Base-by-base conservation (phyloP, 1,140 invertebrate genomes). In the Acromyrmex charruanus region DNA sequence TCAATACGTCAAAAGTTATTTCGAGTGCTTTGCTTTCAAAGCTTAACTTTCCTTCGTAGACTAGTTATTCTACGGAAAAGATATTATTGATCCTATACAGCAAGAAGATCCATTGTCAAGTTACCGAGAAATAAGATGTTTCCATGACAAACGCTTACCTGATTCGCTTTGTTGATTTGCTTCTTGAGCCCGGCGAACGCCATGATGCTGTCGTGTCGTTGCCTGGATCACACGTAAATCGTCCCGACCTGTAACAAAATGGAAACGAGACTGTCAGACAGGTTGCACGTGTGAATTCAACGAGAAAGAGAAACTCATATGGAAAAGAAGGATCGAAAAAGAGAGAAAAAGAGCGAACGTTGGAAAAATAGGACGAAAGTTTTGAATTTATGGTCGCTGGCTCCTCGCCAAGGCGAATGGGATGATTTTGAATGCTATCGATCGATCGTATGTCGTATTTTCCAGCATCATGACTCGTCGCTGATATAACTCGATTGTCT, bases 101-200 rank as follows among this genome's bases (percentile, higher is more conserved):
- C 3, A 25, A 18, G 39, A 66, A 49, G 25, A 65, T 79, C 10
- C 58, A 31, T 66, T 55, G 5, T 9, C 28, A 55, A 49, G 58
- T 77, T 44, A 25, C n/a, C 7, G 44, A 25, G 18, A 9, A 66
- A 16, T 65, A 51, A 49, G 59, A 35, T 35, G 39, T 21, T 51
- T 53, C 16, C 18, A 28, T 14, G 77, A 71, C 77, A 63, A 49
- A 58, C 12, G 51, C 88, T 96, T 96, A 99, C 98, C 97, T 99
- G 99, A 96, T 99, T 99, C 88, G 99, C 99, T 96, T 99, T 99
- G 96, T 99, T 99, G 94, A 99, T 98, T 95, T 99, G 99, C 96
- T 99, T 99, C 95, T 98, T 99, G 77, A 99, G 96, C 89, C 99
- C 99, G 88, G 99, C 98, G 95, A 99, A 98, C 94, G 99, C 99